phyloP scores from a whole-genome alignment of 2,113 vertebrate species.

The Aptenodytes forsteri region DNA sequence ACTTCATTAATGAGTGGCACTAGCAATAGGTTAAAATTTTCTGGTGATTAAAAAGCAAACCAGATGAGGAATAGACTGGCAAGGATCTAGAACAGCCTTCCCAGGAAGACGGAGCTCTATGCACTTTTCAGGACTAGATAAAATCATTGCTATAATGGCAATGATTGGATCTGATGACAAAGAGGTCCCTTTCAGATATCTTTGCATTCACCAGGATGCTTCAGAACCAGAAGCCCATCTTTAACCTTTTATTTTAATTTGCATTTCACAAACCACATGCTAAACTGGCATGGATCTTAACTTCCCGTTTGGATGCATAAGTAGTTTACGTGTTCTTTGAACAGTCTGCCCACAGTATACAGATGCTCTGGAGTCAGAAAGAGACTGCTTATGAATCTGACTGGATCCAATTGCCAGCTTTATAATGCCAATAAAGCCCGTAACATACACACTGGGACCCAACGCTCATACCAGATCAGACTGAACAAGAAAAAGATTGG shows the following conservation, averaged over 20 bases:
- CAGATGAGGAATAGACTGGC: neutral
- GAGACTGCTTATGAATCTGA: neutral
- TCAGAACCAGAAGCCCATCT: neutral
- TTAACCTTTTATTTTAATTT: slow-evolving; percentile 47
- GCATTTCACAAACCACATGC: slow-evolving; percentile 9
- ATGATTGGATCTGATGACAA: neutral
- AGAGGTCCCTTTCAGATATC: neutral
- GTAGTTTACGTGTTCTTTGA: slow-evolving; percentile 29
- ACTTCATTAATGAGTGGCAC: neutral
- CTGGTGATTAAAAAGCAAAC: neutral
- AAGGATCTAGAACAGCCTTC: neutral
- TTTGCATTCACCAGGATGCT: neutral
- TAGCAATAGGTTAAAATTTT: neutral
- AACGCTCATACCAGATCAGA: neutral
- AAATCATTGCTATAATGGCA: neutral
- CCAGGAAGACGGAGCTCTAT: neutral
- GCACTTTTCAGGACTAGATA: neutral
- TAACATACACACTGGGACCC: slow-evolving; percentile 1
- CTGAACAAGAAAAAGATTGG: neutral
- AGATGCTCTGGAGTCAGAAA: slow-evolving; percentile 54
- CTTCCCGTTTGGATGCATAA: slow-evolving; percentile 30
- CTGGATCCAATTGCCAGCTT: slow-evolving; percentile 6
- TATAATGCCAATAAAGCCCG: neutral
- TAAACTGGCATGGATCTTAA: slow-evolving; percentile 4
- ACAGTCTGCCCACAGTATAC: slow-evolving; percentile 47